Base-by-base conservation (phyloP, 2,113 vertebrate species). In the Lynx canadensis region DNA sequence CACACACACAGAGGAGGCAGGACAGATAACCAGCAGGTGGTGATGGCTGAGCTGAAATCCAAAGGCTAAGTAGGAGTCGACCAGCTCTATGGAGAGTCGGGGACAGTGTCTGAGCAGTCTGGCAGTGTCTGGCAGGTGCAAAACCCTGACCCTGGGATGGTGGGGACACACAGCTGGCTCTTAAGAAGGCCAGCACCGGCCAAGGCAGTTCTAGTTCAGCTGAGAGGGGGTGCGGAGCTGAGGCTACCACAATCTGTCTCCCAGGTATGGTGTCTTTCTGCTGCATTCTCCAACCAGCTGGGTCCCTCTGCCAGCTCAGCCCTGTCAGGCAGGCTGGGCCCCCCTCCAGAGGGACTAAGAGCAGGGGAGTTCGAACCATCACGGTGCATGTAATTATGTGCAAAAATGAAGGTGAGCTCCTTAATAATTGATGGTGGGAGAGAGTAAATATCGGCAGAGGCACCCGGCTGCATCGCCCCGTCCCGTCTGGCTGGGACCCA, bases 401-500 rank as follows among this genome's bases (percentile, higher is more conserved):
- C 98, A 98, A 98, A 98, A 98, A 97, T 4, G n/a, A 96, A 97
- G 89, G 95, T 71, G 71, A 41, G 76, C 0, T 91, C 97, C 95
- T 98, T 98, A 98, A 98, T 98, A 98, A 98, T 97, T 98, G 98
- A 98, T 98, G 98, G 98, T 97, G 92, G 97, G 98, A 98, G 97
- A 98, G 98, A 98, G 98, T 98, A 98, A 98, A 98, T 98, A 98
- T 98, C 94, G 55, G 93, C 1, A 7, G 97, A 98, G 97, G 98
- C 97, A 98, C 98, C 98, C 38, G 82, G 98, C 98, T 98, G 98
- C 96, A 97, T 97, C 97, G 93, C 97, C 95, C 98, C 66, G 96
- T 98, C 98, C 98, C 52, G 85, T 97, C 97, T 98, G 98, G 98
- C 97, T 97, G 98, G 98, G 98, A 97, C 98, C 98, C 98, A 98